Conservation (phyloP, 37 sponge, comb jelly and placozoan species). For the Hexactinellida sp. region DNA sequence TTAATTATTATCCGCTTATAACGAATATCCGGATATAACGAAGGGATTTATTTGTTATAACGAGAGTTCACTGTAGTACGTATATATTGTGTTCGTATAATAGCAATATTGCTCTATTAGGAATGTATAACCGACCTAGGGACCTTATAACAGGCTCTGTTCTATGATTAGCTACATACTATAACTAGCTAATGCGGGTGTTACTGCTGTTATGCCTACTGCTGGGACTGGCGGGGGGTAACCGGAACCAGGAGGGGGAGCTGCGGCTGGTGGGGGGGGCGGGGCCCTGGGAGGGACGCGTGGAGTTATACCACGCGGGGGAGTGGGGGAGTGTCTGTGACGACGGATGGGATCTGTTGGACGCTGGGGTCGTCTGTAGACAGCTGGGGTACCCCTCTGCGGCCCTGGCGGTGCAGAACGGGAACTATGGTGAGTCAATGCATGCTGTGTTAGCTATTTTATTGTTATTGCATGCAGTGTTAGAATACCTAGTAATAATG, state of each 20-base stretch:
- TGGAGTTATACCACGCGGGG: neutral
- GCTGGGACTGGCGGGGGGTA: neutral
- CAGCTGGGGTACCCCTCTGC: conserved; percentile 8
- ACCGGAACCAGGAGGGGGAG: neutral
- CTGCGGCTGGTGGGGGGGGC: neutral
- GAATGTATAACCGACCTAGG: no score
- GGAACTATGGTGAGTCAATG: neutral
- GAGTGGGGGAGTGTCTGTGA: conserved; percentile 16
- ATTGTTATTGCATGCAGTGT: no score
- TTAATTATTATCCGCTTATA: no score
- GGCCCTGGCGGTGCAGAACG: neutral
- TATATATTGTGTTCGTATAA: no score
- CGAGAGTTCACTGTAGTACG: no score
- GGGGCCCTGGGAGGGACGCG: neutral
- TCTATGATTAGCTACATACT: no score
- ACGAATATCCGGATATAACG: no score
- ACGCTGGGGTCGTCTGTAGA: neutral
- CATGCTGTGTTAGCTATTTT: no score
- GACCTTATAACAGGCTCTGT: no score
- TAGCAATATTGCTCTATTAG: no score
- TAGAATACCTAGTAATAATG: no score
- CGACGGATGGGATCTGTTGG: neutral
- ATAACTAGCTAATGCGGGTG: neutral
- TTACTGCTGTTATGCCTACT: neutral
- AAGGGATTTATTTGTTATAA: no score